Base-by-base conservation (phyloP, 2,797 vertebrate species). In the Rhinatrema bivittatum region DNA sequence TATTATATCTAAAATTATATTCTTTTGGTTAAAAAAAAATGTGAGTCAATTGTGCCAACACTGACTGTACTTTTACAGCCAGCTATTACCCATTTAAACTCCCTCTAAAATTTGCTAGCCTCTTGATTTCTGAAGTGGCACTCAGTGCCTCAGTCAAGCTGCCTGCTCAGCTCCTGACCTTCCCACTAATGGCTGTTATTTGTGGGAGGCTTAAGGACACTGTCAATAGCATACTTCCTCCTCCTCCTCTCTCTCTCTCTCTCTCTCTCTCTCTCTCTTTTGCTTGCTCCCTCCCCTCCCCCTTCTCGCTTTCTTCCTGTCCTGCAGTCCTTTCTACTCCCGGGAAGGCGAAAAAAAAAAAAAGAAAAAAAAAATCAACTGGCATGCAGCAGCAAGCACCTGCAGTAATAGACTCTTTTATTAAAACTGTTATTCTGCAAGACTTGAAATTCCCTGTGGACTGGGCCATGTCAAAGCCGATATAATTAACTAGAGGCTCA, bases 401-500 rank as follows among this genome's bases (percentile, higher is more conserved):
- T 84, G 76, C 86, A 84, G 82, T 89, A 89, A 89, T 85, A 80
- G 87, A 88, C 86, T 90, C 87, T 88, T 96, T 95, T 93, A 94
- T 93, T 95, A 94, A 95, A 94, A 94, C 90, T 94, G 92, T 93
- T 94, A 94, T 91, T 94, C 88, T 93, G 89, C 89, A 91, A 88
- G 92, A 94, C 90, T 91, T 83, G 82, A 89, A 87, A 93, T 88
- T 93, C 88, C 91, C 91, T 60, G 32, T 70, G 87, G 89, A 90
- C 83, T 59, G 50, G 86, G 88, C 90, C 92, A 91, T 93, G 94
- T 96, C 94, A 89, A 92, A 95, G 92, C 91, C 91, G 87, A 93
- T 94, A 97, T 98, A 98, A 98, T 98, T 98, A 98, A 98, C 94
- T 96, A 93, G 89, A 93, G 89, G 89, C 93, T 94, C 91, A 93